Evolutionary conservation across 64 coral and sea anemone species (phyloP).

Genomic region (Pocillopora damicornis): DNA sequence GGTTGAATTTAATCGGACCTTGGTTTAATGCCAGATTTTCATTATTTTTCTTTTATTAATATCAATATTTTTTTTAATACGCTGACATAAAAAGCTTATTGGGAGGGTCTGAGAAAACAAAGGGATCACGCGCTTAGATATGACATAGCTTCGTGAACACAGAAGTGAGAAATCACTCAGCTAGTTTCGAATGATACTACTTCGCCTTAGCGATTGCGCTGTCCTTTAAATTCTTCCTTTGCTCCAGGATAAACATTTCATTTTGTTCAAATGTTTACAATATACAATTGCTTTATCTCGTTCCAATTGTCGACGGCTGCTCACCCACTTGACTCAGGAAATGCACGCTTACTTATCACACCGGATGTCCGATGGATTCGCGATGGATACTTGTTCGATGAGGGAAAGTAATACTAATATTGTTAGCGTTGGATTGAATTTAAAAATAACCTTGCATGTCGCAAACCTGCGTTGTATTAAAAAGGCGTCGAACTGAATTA

Average conservation of each 20-base stretch:
- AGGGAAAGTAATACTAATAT: neutral
- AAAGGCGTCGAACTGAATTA: neutral
- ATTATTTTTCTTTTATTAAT: neutral
- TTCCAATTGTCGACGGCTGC: neutral
- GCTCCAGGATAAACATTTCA: neutral
- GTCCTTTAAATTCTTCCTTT: neutral
- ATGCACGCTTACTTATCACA: neutral
- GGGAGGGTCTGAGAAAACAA: neutral
- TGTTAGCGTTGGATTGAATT: neutral
- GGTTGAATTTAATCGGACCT: neutral
- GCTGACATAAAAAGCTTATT: neutral
- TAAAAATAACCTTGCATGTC: neutral
- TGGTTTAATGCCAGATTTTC: slow-evolving; percentile 1
- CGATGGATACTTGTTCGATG: neutral
- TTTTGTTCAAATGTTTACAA: neutral
- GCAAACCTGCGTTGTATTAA: too few species aligned
- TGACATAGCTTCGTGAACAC: neutral
- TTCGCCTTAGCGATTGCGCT: too few species aligned
- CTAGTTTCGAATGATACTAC: too few species aligned
- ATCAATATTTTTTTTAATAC: neutral
- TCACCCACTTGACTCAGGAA: slow-evolving; percentile 21
- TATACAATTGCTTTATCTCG: neutral
- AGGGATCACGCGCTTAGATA: neutral
- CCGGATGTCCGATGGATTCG: slow-evolving; percentile 17
- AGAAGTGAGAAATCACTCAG: too few species aligned